Evolutionary conservation across 2,113 vertebrate species (phyloP), one percentile per base, ranked within the genome.

Genomic region (Chionis minor): DNA sequence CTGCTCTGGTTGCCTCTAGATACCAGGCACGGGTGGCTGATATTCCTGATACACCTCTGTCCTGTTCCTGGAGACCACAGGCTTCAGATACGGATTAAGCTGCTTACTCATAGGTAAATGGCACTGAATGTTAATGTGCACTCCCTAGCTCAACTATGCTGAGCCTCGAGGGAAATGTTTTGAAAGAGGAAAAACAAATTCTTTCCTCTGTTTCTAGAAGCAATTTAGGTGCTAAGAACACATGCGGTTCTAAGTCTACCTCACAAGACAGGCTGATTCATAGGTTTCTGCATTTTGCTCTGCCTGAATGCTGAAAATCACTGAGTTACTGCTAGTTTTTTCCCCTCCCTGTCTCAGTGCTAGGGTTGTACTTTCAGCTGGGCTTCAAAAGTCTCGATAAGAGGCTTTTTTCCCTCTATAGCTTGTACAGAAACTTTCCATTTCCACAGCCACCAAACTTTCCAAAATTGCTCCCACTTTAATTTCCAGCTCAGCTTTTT

Each of bases 401-500:
- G 38, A 67, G 42, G 17, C 12, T 63, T 74, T 90, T 55, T 59
- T 55, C 55, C 17, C 32, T 8, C 40, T 61, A 5, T 8, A 61
- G n/a, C 18, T 15, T 28, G 49, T 35, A 61, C 17, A 89, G 55
- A 85, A 87, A n/a, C 7, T 65, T 85, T 54, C 22, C 19, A 69
- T 69, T 72, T 86, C 69, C 77, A 87, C 56, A 72, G 33, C 73
- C 81, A 74, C 61, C n/a, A 63, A 93, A 71, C 44, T 70, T 55
- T 71, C 19, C 69, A 59, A 88, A 92, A n/a, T 55, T 49, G 10
- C 33, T 83, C 86, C 81, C 58, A 69, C 49, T 87, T 86, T 85
- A 85, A 93, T 94, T 93, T 94, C 80, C 78, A 45, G 2, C 75
- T 79, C 75, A 65, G 70, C 42, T 79, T 91, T 88, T 92, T 61